Percentiles rank a stretch among this genome's conserved stretches.
phyloP scores from a whole-genome alignment of 1,140 invertebrate species.

The Procambarus virginalis region DNA sequence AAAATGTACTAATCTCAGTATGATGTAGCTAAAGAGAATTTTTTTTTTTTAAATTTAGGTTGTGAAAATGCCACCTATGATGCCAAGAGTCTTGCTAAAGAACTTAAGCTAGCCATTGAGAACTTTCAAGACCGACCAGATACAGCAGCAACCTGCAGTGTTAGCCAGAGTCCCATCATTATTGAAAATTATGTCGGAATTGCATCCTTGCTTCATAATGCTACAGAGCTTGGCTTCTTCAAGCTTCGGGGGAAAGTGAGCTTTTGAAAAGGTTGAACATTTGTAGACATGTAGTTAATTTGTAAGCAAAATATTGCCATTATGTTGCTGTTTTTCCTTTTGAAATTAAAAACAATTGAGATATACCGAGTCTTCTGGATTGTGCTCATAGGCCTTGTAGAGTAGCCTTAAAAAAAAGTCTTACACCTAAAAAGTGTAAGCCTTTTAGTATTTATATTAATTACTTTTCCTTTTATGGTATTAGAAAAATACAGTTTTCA shows the following conservation, averaged over 20 bases:
- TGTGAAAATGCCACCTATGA: constrained; percentile 72
- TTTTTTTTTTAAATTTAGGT: constrained; percentile 60
- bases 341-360: neutral
- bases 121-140: constrained; percentile 54
- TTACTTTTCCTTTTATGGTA: neutral
- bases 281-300: constrained; percentile 24
- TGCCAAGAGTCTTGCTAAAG: constrained; percentile 70
- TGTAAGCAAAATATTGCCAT: neutral
- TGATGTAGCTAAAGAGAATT: neutral
- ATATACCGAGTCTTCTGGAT: neutral
- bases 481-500: neutral
- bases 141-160: constrained; percentile 68
- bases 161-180: constrained; percentile 83
- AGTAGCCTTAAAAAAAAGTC: too few species aligned
- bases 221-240: constrained; percentile 87
- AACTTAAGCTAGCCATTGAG: constrained; percentile 72
- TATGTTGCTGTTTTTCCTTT: neutral
- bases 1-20: too few species aligned
- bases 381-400: neutral
- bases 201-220: constrained; percentile 87
- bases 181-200: constrained; percentile 87
- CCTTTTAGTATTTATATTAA: neutral
- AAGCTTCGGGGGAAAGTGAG: constrained; percentile 89
- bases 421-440: neutral
- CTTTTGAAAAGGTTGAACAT: constrained; percentile 78